Evolutionary conservation across 2,888 invertebrate genomes (phyloP), one percentile per base, ranked within the genome.

Genomic region (Sarcophaga subvicina): DNA sequence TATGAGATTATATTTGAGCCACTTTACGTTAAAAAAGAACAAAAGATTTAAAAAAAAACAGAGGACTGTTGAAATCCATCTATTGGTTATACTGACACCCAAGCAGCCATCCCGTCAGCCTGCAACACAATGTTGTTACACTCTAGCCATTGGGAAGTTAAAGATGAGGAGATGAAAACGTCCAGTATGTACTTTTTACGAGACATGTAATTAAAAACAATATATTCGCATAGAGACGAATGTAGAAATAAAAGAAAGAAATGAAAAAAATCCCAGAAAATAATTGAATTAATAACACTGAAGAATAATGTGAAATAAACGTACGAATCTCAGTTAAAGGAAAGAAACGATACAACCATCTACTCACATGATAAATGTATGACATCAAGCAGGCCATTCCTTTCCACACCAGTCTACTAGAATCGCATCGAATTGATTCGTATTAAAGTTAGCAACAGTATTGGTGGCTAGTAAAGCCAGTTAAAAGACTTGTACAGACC

Each of bases 301-400:
- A 67, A 20, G 37, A 66, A 25, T 76, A 69, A 69, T 62, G 17
- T 62, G n/a, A 45, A 60, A 25, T 17, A n/a, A 59, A 47, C 49
- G 49, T 62, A 63, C n/a, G n/a, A 62, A 37, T 78, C 22, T 76
- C 37, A 54, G 54, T 4, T 49, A 67, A 59, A 66, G 27, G 37
- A 69, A 63, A 45, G 59, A 78, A 60, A 67, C 12, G 3, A 27
- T 54, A 10, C 78, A 83, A 84, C 69, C 71, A 72, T 86, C 22
- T 75, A 59, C 62, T 37, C 37, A 37, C 3, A 83, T 73, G 83
- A 86, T 86, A 86, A 73, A 86, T 86, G 75, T 83, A 75, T 85
- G 85, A 79, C 84, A 88, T 86, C 86, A 89, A 86, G 86, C 87
- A 87, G 80, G 83, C 84, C 87, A 88, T 82, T 69, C 62, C 71